Percentiles rank a stretch among this genome's conserved stretches.
Conservation (phyloP, 2,797 vertebrate genomes). For the Pempheris klunzingeri region DNA sequence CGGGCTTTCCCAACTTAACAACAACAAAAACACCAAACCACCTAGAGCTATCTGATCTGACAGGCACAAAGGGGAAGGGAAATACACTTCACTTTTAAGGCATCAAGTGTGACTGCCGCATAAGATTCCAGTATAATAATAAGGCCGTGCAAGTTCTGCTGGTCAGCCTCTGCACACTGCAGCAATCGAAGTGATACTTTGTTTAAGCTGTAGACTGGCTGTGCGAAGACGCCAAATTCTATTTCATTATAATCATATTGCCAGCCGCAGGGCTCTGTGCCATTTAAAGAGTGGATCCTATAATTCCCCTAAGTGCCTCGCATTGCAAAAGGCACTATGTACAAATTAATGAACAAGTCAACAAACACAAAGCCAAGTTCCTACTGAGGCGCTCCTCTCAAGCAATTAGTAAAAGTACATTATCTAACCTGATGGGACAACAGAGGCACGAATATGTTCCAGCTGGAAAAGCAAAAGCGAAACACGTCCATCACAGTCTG, state of each 20-base stretch:
- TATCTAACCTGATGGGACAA: constrained; percentile 49
- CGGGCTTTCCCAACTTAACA: background rate
- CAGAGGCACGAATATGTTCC: constrained; percentile 9
- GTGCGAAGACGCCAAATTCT: constrained; percentile 60
- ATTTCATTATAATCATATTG: constrained; percentile 71
- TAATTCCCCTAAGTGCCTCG: constrained; percentile 73
- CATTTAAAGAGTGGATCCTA: constrained; percentile 68
- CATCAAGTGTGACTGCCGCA: background rate
- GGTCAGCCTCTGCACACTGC: constrained; percentile 48
- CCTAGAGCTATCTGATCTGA: background rate
- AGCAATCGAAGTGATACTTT: constrained; percentile 62
- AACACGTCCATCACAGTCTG: constrained; percentile 24
- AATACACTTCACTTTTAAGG: background rate
- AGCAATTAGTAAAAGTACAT: constrained; percentile 64
- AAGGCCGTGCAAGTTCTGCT: constrained; percentile 23
- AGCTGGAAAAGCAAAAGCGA: constrained; percentile 35
- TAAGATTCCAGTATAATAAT: background rate
- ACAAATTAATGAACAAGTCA: constrained; percentile 76
- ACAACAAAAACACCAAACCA: background rate
- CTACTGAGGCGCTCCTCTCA: constrained; percentile 34
- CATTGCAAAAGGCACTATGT: constrained; percentile 61
- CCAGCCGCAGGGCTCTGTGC: constrained; percentile 65
- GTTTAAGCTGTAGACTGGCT: constrained; percentile 62
- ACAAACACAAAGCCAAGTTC: constrained; percentile 66
- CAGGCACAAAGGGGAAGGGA: background rate